Base-by-base conservation (phyloP, 2,797 vertebrate genomes). In the Pampus argenteus region DNA sequence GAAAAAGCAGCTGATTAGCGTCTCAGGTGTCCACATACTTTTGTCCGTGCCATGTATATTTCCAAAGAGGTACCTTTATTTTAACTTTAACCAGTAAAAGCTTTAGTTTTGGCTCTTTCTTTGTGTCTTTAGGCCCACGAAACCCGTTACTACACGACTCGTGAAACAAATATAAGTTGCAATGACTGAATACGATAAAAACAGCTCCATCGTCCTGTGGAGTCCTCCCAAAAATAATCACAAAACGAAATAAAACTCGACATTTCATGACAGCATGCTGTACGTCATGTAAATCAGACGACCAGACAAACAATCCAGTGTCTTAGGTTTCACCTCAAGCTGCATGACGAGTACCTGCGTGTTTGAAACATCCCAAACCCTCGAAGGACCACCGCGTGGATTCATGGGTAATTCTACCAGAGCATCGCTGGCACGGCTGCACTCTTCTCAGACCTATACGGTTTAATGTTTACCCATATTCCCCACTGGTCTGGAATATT, bases 381-480 rank as follows among this genome's bases (percentile, higher is more conserved):
- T 66, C 68, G 0, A 2, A 23, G 76, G 74, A 81, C 58, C 29
- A 6, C 22, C 6, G 22, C 36, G 5, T 34, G 72, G 71, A 84
- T 74, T 50, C 64, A 11, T 13, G 51, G 74, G 59, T 70, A 61
- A 80, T 67, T 89, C 85, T 79, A 81, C 34, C 83, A 73, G 80
- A 87, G 80, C 88, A 81, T 85, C 72, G 50, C 76, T 77, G 82
- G 77, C 83, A 74, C 15, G 17, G 45, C 67, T 9, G 51, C 49
- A 4, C 76, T 81, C 81, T 66, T 79, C 82, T 82, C 72, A 81
- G 67, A 95, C 95, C 95, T 81, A 36, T 59, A 71, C 63, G 31
- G 95, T 94, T 95, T 93, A 96, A 95, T 97, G 96, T 98, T 97
- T 95, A 96, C 95, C 94, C 94, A 92, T 95, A 95, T 95, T 97